phyloP scores from a whole-genome alignment of 2,888 invertebrate genomes.

The Hymenopus coronatus region DNA sequence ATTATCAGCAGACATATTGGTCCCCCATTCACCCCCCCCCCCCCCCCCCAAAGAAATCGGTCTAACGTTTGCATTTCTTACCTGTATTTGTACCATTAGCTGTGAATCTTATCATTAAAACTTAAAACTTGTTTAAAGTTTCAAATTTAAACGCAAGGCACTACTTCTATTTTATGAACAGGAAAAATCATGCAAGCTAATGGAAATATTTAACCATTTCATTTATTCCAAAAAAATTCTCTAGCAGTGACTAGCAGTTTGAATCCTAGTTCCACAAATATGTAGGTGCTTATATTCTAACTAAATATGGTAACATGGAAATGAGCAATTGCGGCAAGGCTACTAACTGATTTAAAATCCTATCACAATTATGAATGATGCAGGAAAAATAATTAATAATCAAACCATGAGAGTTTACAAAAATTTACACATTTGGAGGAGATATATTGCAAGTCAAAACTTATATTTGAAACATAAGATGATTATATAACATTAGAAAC shows the following conservation, averaged over 20 bases:
- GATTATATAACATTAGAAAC: neutral
- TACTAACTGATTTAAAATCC: neutral
- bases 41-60: no score
- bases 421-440: neutral
- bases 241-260: neutral
- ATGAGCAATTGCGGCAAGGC: neutral
- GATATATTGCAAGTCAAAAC: neutral
- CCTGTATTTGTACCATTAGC: no score
- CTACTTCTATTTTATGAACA: neutral
- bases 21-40: no score
- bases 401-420: neutral
- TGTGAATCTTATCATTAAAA: neutral
- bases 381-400: neutral
- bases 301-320: neutral
- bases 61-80: no score
- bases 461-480: neutral
- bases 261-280: neutral
- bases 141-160: neutral
- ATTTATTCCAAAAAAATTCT: neutral
- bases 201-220: neutral
- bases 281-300: neutral
- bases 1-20: no score
- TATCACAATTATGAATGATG: neutral
- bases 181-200: neutral
- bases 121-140: neutral